These are phyloP conservation scores for Aphelenchoides fujianensis DNA, from an alignment of 1,140 invertebrate genomes.

Conservation along the genomic window DNA sequence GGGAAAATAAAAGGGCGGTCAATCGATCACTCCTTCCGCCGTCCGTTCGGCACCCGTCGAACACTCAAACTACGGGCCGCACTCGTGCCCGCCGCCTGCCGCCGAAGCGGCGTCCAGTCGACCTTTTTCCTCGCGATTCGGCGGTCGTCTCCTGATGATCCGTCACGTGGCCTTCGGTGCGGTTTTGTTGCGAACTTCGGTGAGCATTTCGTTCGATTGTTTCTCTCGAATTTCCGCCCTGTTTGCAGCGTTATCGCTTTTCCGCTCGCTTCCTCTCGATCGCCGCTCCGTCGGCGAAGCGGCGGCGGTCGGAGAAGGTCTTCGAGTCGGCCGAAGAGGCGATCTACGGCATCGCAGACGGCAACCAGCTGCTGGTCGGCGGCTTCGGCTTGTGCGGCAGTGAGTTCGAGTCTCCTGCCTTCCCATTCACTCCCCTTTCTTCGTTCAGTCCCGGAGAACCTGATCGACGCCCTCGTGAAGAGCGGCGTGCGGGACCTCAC, in stretches of 20 bases:
- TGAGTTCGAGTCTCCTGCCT: no score
- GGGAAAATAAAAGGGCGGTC: no score
- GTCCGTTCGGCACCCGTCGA: neutral
- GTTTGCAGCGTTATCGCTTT: neutral
- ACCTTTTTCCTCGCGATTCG: neutral
- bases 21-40: no score
- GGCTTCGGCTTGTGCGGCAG: slow-evolving; percentile 98
- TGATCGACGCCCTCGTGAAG: slow-evolving; percentile 78
- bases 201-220: no score
- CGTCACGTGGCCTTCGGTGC: no score
- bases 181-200: no score
- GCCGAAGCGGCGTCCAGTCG: neutral
- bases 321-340: slow-evolving; percentile 73
- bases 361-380: slow-evolving; percentile 83
- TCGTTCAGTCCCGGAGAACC: slow-evolving; percentile 95
- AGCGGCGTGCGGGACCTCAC: slow-evolving; percentile 76
- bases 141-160: no score
- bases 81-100: neutral
- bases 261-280: neutral
- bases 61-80: slow-evolving; percentile 4
- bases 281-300: no score
- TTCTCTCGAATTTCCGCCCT: neutral
- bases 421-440: no score
- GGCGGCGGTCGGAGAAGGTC: slow-evolving; percentile 66
- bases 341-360: slow-evolving; percentile 80